Evolutionary conservation across 2,888 invertebrate species (phyloP), one percentile per base, ranked within the genome.

Genomic region (Tetheella fluctuosa): DNA sequence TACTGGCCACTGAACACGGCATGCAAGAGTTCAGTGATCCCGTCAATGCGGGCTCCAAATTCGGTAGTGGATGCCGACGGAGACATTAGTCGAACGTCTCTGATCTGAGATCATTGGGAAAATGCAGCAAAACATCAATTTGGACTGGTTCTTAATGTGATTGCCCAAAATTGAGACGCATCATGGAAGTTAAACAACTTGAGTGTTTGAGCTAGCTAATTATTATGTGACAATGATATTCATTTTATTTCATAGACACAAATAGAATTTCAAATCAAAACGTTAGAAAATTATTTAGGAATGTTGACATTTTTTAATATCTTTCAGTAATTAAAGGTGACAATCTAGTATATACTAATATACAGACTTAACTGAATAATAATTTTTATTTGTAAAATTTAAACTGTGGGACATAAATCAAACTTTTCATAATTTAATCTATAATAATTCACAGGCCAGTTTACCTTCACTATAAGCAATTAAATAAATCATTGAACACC

Each of bases 21-120:
- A 63, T 61, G 69, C 68, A 70, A 76, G 64, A 80, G 91, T 89
- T 87, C 88, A 71, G 34, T 67, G 88, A 89, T 88, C 89, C 66
- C 77, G 61, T 59, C 81, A 74, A 85, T 88, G 88, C 86, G 86
- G 87, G 88, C 84, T 80, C 86, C 87, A 73, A 89, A 89, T 90
- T 90, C 82, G 83, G 89, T 81, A 84, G 83, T 76, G 76, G 78
- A 76, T 78, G 74, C 75, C 79, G 75, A 73, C 75, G 82, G 76
- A 77, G 86, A 86, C 88, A 88, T 88, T 89, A 89, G 89, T 91
- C 88, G 87, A 82, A 83, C 81, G 85, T 79, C 80, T 72, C 75
- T 73, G 79, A 75, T 72, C 74, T 75, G 66, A 67, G 64, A 68
- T 59, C 67, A 76, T 71, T 68, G 63, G 34, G 67, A 74, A 73